These are phyloP conservation scores for Trichoplusia ni DNA, from an alignment of 1,140 invertebrate species.

Conservation along the genomic window DNA sequence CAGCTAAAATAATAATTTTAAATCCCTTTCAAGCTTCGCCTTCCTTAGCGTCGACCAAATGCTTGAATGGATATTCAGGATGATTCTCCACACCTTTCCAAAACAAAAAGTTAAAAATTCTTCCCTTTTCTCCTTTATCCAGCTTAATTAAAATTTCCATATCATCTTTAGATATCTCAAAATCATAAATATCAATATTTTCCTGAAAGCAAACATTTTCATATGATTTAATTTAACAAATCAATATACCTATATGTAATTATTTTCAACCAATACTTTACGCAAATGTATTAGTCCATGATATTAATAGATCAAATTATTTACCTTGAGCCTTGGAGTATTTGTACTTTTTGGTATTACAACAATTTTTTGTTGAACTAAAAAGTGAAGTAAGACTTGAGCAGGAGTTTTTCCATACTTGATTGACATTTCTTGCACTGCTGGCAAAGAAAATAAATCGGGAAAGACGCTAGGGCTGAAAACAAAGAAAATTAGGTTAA, in stretches of 20 bases:
- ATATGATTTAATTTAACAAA: background rate
- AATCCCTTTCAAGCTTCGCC: too few species aligned
- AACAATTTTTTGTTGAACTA: slow-evolving; percentile 87
- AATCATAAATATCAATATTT: slow-evolving; percentile 85
- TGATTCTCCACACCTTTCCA: slow-evolving; percentile 84
- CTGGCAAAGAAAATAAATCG: slow-evolving; percentile 86
- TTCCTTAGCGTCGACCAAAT: slow-evolving; percentile 11
- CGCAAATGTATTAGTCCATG: background rate
- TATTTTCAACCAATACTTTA: background rate
- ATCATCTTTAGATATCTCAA: slow-evolving; percentile 82
- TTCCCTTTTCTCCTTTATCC: slow-evolving; percentile 85
- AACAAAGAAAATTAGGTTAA: slow-evolving; percentile 11
- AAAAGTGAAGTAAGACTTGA: slow-evolving; percentile 90
- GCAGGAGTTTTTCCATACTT: slow-evolving; percentile 87
- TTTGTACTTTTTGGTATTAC: slow-evolving; percentile 94
- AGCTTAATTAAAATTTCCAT: slow-evolving; percentile 80
- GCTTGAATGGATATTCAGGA: slow-evolving; percentile 83
- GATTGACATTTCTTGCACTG: slow-evolving; percentile 86
- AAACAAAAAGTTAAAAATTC: slow-evolving; percentile 85
- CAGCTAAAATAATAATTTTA: too few species aligned
- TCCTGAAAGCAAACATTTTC: slow-evolving; percentile 60
- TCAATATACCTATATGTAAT: background rate
- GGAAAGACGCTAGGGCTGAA: slow-evolving; percentile 82
- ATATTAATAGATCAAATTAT: background rate
- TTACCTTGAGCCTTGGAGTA: slow-evolving; percentile 84